Conservation (phyloP, 2,797 vertebrate species). For the Adelosebastes latens region DNA sequence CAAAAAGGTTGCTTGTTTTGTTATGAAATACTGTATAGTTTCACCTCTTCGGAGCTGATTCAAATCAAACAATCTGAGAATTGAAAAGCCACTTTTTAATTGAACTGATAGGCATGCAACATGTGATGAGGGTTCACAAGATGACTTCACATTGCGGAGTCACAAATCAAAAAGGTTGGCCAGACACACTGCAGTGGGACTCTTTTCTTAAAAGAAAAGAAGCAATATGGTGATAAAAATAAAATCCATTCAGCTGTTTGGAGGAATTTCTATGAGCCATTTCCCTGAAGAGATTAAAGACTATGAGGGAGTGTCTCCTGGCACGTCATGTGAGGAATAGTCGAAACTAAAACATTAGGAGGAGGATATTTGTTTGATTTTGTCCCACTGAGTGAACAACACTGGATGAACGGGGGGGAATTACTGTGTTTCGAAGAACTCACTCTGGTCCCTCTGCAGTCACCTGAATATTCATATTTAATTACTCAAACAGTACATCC, state of each 20-base stretch:
- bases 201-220: slow-evolving; percentile 5
- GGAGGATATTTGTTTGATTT: neutral
- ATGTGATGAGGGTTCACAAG: neutral
- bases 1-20: neutral
- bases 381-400: neutral
- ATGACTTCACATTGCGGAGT: neutral
- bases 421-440: neutral
- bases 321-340: slow-evolving; percentile 5
- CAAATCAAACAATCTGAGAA: neutral
- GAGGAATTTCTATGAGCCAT: slow-evolving; percentile 47
- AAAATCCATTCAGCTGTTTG: slow-evolving; percentile 16
- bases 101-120: neutral
- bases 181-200: neutral
- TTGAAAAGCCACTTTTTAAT: neutral
- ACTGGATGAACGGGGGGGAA: neutral
- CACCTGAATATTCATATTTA: neutral
- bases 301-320: slow-evolving; percentile 46
- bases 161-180: neutral
- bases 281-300: slow-evolving; percentile 38
- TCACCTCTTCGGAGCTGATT: neutral
- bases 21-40: neutral
- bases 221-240: neutral
- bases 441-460: neutral
- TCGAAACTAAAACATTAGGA: neutral
- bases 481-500: neutral